Percentiles rank a stretch among this genome's conserved stretches.
Evolutionary conservation across 2,113 vertebrate genomes (phyloP).

Genomic region (Myiozetetes cayanensis): DNA sequence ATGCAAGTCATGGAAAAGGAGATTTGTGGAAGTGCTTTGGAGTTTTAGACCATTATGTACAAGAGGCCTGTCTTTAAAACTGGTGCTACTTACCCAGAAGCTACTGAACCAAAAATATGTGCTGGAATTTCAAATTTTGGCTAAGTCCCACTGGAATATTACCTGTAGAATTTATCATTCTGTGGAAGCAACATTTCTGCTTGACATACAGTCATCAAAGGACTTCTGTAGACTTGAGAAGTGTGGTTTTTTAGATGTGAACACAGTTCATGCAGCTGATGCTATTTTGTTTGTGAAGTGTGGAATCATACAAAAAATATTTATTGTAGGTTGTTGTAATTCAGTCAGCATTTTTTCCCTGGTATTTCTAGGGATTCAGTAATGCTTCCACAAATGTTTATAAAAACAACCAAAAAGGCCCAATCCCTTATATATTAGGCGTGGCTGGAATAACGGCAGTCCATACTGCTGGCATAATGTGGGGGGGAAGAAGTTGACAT

Average conservation of each 20-base stretch:
- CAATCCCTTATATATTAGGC: neutral
- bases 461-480: neutral
- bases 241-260: neutral
- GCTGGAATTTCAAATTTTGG: neutral
- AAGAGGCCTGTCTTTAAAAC: neutral
- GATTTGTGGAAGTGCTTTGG: neutral
- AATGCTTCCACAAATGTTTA: neutral
- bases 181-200: neutral
- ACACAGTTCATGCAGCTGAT: neutral
- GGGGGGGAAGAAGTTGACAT: neutral
- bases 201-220: neutral
- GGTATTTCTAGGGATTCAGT: neutral
- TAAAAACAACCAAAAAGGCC: neutral
- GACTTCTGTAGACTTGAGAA: neutral
- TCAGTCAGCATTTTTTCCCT: neutral
- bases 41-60: neutral
- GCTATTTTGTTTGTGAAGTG: neutral
- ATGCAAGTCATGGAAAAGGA: neutral
- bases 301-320: neutral
- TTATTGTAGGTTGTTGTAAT: neutral
- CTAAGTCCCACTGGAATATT: neutral
- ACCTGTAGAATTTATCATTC: neutral
- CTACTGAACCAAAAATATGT: neutral
- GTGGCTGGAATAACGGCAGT: neutral
- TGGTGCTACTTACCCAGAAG: neutral